phyloP scores from a whole-genome alignment of 2,113 vertebrate genomes.

The Spea bombifrons region DNA sequence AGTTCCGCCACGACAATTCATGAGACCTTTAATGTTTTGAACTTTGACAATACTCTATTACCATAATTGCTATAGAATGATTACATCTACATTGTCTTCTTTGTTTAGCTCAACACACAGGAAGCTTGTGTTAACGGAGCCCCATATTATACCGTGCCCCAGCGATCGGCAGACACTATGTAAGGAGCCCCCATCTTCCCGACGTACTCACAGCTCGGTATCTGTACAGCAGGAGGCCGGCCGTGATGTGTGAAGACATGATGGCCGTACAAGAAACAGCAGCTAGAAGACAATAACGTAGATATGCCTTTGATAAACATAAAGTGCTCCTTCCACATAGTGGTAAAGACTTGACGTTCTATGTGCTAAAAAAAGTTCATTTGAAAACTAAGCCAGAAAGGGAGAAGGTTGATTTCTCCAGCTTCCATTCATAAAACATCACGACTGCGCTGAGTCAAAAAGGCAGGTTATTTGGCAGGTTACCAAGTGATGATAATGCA shows the following conservation, averaged over 20 bases:
- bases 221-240: conserved; percentile 76
- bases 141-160: not conserved
- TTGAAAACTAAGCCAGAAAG: too few species aligned
- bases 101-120: not conserved
- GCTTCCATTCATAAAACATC: too few species aligned
- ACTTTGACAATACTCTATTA: not conserved
- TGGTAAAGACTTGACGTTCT: too few species aligned
- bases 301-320: too few species aligned
- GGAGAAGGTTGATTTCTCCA: too few species aligned
- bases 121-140: not conserved
- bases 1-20: not conserved
- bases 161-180: not conserved
- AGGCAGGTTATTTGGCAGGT: too few species aligned
- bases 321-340: too few species aligned
- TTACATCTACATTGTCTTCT: not conserved
- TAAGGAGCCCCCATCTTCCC: not conserved
- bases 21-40: not conserved
- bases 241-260: conserved; percentile 75
- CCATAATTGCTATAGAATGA: not conserved
- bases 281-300: conserved; percentile 59
- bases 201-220: conserved; percentile 68
- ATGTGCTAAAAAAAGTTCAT: too few species aligned
- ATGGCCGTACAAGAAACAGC: conserved; percentile 68
- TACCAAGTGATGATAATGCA: too few species aligned
- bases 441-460: too few species aligned